Base-by-base conservation (phyloP, 2,797 vertebrate species). In the Tachyglossus aculeatus region DNA sequence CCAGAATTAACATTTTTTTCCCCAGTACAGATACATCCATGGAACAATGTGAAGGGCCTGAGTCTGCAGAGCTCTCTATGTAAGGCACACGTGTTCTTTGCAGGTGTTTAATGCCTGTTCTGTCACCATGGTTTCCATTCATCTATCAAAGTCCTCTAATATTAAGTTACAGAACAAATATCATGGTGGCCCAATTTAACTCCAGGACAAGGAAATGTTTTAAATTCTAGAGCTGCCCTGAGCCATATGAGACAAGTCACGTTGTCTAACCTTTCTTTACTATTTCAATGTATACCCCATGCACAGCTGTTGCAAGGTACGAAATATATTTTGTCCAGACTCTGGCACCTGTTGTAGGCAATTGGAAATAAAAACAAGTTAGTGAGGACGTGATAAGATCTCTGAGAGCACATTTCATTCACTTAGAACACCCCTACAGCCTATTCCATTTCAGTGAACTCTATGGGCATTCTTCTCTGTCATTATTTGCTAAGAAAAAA, bases 291-390 rank as follows among this genome's bases (percentile, higher is more conserved):
- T 25, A 32, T 43, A 21, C 53, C 52, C 83, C 59, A 44, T 24
- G 61, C 88, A 83, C 88, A 90, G 90, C 90, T 92, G 91, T 86
- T 86, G 62, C 72, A 90, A 92, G 88, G 91, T 91, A 91, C 68
- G 4, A 75, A 78, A 85, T 87, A 60, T 55, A 67, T 76, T 71
- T 70, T 62, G 57, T 79, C 73, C 67, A 82, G 85, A 68, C 74
- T 71, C 47, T 7, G 33, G 73, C 91, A 92, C 91, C 88, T 93
- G 90, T 91, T 89, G 75, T 61, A 81, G 77, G 70, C 70, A 66
- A 80, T 86, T 78, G 85, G 86, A 75, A 90, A 74, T 53, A 74
- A 80, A 86, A 86, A 61, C 81, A 88, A 84, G 68, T 78, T 70
- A 71, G 63, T 80, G 56, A 61, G 63, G 79, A 78, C 59, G 37